These are phyloP conservation scores for Octodon degus DNA, from an alignment of 2,113 vertebrate genomes.

Conservation along the genomic window DNA sequence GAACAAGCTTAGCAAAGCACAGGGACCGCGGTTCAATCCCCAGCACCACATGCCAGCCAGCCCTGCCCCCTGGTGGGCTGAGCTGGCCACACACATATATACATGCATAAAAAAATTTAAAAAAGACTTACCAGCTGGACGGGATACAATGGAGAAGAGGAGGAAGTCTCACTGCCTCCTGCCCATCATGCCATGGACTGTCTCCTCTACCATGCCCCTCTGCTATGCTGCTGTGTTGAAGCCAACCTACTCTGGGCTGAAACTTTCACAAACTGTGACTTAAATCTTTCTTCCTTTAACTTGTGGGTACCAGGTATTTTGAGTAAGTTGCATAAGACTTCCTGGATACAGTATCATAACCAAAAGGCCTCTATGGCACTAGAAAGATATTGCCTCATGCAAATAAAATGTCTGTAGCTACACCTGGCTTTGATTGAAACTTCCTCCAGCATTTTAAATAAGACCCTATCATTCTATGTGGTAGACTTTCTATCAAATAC, in stretches of 20 bases:
- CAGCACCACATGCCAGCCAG: too few species aligned
- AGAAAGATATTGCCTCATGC: neutral
- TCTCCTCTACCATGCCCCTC: neutral
- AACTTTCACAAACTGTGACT: neutral
- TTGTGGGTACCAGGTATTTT: neutral
- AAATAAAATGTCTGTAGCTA: neutral
- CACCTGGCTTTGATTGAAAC: neutral
- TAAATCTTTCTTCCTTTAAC: neutral
- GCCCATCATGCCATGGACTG: neutral
- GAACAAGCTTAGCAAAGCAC: too few species aligned
- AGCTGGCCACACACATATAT: too few species aligned
- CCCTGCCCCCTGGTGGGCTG: too few species aligned
- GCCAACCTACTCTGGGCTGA: neutral
- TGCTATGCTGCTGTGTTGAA: neutral
- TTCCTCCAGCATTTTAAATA: neutral
- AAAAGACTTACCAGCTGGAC: too few species aligned
- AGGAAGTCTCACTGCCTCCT: neutral
- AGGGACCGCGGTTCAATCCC: too few species aligned
- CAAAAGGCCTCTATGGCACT: neutral
- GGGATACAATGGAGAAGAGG: neutral
- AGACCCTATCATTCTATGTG: neutral
- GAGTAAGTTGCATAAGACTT: neutral
- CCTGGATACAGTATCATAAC: neutral
- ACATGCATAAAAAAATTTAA: too few species aligned
- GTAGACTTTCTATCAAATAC: conserved; percentile 16